Conservation (phyloP, 2,113 vertebrate genomes). For the Amblyopsis rosae region DNA sequence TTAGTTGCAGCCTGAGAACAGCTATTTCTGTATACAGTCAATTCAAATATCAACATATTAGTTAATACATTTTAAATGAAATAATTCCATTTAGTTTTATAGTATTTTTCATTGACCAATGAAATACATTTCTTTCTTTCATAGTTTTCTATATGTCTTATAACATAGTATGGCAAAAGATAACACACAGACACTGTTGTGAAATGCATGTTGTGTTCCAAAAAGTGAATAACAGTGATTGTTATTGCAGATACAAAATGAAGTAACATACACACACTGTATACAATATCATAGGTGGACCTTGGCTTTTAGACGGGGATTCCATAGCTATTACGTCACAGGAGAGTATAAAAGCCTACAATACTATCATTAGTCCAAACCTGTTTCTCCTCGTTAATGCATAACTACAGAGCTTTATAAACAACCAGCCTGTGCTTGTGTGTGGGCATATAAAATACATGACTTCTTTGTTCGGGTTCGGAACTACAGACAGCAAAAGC, state of each 20-base stretch:
- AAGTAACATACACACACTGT: neutral
- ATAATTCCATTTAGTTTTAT: neutral
- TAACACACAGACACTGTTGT: neutral
- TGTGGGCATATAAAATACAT: too few relatives aligned
- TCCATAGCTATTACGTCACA: constrained; percentile 39
- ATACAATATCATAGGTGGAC: constrained; percentile 26
- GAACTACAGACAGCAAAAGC: neutral
- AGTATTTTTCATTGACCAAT: neutral
- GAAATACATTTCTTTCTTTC: too few relatives aligned
- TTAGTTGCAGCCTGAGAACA: too few relatives aligned
- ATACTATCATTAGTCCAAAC: constrained; percentile 44
- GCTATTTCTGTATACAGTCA: too few relatives aligned
- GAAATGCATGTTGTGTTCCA: neutral
- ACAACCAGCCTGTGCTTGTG: neutral
- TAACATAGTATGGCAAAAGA: neutral
- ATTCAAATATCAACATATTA: too few relatives aligned
- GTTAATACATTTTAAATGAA: neutral
- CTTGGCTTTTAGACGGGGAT: constrained; percentile 32
- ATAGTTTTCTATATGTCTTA: too few relatives aligned
- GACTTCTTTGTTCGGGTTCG: neutral
- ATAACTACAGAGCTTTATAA: neutral
- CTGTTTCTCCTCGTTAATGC: constrained; percentile 42
- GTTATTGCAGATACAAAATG: neutral
- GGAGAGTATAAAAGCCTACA: constrained; percentile 2
- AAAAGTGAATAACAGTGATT: neutral